phyloP scores from a whole-genome alignment of 2,797 vertebrate genomes.

The Sebastes umbrosus region DNA sequence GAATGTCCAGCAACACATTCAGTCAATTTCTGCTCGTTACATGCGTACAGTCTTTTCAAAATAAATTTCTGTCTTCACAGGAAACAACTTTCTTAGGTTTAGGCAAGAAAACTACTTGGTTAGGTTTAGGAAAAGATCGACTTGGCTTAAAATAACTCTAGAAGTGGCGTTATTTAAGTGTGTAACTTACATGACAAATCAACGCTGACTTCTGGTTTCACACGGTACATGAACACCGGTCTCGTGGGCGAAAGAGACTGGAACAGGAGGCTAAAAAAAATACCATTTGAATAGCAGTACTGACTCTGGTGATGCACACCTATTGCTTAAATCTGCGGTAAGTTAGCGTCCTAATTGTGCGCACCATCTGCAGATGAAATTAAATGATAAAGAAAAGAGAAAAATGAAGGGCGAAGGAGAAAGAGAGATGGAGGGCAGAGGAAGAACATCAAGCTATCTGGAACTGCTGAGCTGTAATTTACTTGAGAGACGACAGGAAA shows the following conservation, averaged over 20 bases:
- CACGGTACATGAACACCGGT: no score
- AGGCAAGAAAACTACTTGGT: no score
- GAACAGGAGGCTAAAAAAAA: neutral
- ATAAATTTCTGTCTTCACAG: no score
- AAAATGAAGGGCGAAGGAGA: slow-evolving; percentile 48
- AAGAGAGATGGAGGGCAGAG: slow-evolving; percentile 63
- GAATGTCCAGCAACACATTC: no score
- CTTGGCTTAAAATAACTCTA: no score
- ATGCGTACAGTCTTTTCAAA: no score
- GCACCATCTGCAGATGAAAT: slow-evolving; percentile 27
- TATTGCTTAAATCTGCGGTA: neutral
- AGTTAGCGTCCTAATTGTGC: slow-evolving; percentile 15
- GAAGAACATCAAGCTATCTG: slow-evolving; percentile 71
- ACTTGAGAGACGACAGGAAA: slow-evolving; percentile 80
- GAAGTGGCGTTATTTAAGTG: no score
- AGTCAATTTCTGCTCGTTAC: no score
- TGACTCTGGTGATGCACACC: neutral
- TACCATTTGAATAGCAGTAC: neutral
- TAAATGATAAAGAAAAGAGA: slow-evolving; percentile 38
- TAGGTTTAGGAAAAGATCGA: no score
- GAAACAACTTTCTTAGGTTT: no score
- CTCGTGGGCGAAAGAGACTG: neutral
- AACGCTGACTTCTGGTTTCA: no score
- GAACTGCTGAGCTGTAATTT: slow-evolving; percentile 80
- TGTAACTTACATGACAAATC: no score